These are phyloP conservation scores for Amphipoea oculea DNA, from an alignment of 2,888 invertebrate genomes.

Conservation along the genomic window DNA sequence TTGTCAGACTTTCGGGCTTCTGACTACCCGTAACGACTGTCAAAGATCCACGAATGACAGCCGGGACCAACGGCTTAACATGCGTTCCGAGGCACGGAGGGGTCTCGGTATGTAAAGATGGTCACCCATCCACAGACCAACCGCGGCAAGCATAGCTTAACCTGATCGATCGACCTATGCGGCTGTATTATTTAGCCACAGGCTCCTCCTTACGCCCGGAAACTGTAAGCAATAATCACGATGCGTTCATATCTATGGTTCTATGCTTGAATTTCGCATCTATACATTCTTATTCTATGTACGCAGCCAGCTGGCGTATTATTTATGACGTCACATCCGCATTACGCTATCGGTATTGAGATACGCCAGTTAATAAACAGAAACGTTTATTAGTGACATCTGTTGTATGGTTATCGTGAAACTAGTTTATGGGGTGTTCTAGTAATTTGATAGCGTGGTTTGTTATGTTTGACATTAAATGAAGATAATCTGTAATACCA, in stretches of 20 bases:
- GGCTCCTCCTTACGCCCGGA: neutral
- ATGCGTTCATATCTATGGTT: too few species aligned
- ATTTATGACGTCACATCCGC: conserved; percentile 65
- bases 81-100: too few species aligned
- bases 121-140: too few species aligned
- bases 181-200: too few species aligned
- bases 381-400: conserved; percentile 64
- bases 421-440: conserved; percentile 35
- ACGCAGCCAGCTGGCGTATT: conserved; percentile 58
- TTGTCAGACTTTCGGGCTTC: too few species aligned
- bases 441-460: neutral
- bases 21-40: too few species aligned
- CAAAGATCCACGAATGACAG: too few species aligned
- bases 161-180: too few species aligned
- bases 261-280: neutral
- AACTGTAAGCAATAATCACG: neutral
- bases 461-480: conserved; percentile 10
- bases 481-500: neutral
- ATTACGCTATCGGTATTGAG: conserved; percentile 65
- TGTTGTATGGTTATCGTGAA: conserved; percentile 53
- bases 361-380: conserved; percentile 65
- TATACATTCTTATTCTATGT: conserved; percentile 31
- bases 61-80: too few species aligned
- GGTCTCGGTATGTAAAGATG: too few species aligned
- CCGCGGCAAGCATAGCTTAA: too few species aligned